Evolutionary conservation across 2,797 vertebrate species (phyloP).

Genomic region (Champsocephalus gunnari): DNA sequence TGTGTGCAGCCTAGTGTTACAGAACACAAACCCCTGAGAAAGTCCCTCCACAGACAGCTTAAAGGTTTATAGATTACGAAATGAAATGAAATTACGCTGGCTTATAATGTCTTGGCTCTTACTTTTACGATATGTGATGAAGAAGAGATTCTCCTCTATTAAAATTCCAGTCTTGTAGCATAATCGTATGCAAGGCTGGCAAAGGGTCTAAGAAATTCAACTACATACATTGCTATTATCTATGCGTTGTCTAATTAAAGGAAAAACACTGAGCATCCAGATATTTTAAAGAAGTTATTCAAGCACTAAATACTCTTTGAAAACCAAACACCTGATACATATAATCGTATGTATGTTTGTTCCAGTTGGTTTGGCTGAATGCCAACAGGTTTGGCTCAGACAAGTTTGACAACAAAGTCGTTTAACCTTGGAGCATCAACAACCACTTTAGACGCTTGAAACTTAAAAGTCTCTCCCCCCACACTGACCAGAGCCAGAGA

Average conservation of each 20-base stretch:
- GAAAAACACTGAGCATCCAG: neutral
- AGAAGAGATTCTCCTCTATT: constrained; percentile 46
- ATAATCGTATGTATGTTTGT: neutral
- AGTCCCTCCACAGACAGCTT: constrained; percentile 49
- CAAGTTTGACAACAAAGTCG: constrained; percentile 25
- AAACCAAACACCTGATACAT: constrained; percentile 13
- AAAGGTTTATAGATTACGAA: constrained; percentile 59
- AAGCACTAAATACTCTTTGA: neutral
- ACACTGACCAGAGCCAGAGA: constrained; percentile 41
- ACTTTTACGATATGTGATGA: constrained; percentile 34
- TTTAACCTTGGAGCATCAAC: constrained; percentile 58
- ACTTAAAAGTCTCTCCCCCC: constrained; percentile 34
- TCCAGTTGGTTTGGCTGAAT: neutral
- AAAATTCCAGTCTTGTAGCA: constrained; percentile 52
- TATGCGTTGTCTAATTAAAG: neutral
- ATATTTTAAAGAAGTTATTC: neutral
- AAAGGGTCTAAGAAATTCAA: constrained; percentile 24
- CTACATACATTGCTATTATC: neutral
- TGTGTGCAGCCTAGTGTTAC: constrained; percentile 56
- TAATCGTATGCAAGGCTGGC: constrained; percentile 36
- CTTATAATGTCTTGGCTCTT: constrained; percentile 46
- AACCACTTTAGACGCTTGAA: constrained; percentile 42
- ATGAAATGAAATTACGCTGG: constrained; percentile 59
- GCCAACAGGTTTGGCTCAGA: constrained; percentile 38
- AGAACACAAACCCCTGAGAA: constrained; percentile 58